A percentile compares a stretch with the other conserved stretches of the same genome.
Evolutionary conservation across 2,888 invertebrate species (phyloP).

Genomic region (Hemicrepidius hirtus): DNA sequence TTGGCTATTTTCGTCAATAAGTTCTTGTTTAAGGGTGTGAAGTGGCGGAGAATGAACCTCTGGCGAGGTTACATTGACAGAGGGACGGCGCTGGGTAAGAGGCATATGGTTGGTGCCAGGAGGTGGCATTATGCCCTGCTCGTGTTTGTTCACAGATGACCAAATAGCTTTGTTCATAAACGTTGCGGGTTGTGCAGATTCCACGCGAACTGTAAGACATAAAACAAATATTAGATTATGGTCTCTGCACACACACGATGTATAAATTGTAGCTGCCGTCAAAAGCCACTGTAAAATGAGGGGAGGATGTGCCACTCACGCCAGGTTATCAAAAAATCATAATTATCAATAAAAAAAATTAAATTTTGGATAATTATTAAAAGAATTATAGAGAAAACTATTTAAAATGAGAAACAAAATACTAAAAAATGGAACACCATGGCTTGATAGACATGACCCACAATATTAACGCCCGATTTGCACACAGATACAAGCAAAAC

Average conservation of each 20-base stretch:
- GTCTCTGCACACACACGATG: slow-evolving; percentile 55
- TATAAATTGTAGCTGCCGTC: slow-evolving; percentile 67
- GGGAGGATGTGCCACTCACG: slow-evolving; percentile 70
- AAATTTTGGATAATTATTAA: slow-evolving; percentile 8
- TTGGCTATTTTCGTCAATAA: slow-evolving; percentile 84
- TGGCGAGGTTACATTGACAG: slow-evolving; percentile 74
- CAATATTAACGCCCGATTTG: slow-evolving; percentile 70
- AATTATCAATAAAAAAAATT: background rate
- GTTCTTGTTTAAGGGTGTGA: slow-evolving; percentile 78
- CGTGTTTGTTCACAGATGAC: slow-evolving; percentile 72
- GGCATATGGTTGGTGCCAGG: slow-evolving; percentile 78
- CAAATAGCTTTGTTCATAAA: slow-evolving; percentile 66
- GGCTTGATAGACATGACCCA: slow-evolving; percentile 72
- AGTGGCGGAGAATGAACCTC: slow-evolving; percentile 76
- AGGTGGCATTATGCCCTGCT: slow-evolving; percentile 82
- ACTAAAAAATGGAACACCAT: slow-evolving; percentile 50
- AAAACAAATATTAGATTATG: slow-evolving; percentile 66
- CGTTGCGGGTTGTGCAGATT: slow-evolving; percentile 58
- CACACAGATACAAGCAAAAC: slow-evolving; percentile 59
- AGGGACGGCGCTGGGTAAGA: slow-evolving; percentile 78
- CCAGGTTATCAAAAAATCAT: slow-evolving; percentile 56
- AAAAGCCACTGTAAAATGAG: slow-evolving; percentile 71
- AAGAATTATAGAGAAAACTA: background rate
- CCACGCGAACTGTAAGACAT: slow-evolving; percentile 69
- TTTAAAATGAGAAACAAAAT: background rate